Percentiles rank a stretch among this genome's conserved stretches.
These are phyloP conservation scores for Brachyalestes nurse DNA, from an alignment of 2,797 vertebrate species.

Conservation along the genomic window DNA sequence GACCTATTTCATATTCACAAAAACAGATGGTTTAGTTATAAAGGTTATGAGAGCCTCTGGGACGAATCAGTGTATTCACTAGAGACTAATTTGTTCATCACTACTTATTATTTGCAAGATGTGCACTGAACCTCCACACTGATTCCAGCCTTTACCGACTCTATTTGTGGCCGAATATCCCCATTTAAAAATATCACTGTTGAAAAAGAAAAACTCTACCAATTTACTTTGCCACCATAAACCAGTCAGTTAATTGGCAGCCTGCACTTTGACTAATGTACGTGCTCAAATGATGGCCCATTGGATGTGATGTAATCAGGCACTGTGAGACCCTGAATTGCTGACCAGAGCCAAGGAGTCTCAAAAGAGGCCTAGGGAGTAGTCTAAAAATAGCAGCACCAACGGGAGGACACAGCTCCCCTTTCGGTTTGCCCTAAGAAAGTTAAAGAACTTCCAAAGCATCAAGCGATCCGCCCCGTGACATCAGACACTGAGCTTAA, in stretches of 20 bases:
- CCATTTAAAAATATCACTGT: slow-evolving; percentile 77
- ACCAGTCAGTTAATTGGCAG: background rate
- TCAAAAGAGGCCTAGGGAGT: slow-evolving; percentile 61
- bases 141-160: slow-evolving; percentile 29
- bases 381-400: slow-evolving; percentile 88
- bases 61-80: too few relatives aligned
- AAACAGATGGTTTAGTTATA: too few relatives aligned
- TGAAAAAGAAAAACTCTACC: slow-evolving; percentile 58
- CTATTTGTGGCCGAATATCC: slow-evolving; percentile 74
- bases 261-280: background rate
- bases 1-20: too few relatives aligned
- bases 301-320: slow-evolving; percentile 8
- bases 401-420: slow-evolving; percentile 72
- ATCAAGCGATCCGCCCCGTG: slow-evolving; percentile 83
- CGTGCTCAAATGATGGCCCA: background rate
- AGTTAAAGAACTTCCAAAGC: slow-evolving; percentile 88
- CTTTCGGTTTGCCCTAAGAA: slow-evolving; percentile 97
- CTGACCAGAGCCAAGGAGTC: slow-evolving; percentile 65
- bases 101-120: background rate
- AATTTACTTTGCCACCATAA: background rate
- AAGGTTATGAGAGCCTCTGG: too few relatives aligned
- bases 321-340: slow-evolving; percentile 37
- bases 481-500: slow-evolving; percentile 82
- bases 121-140: background rate
- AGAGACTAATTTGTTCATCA: background rate